A percentile compares a stretch with the other conserved stretches of the same genome.
These are phyloP conservation scores for Aphis gossypii DNA, from an alignment of 1,140 invertebrate genomes.

Conservation along the genomic window DNA sequence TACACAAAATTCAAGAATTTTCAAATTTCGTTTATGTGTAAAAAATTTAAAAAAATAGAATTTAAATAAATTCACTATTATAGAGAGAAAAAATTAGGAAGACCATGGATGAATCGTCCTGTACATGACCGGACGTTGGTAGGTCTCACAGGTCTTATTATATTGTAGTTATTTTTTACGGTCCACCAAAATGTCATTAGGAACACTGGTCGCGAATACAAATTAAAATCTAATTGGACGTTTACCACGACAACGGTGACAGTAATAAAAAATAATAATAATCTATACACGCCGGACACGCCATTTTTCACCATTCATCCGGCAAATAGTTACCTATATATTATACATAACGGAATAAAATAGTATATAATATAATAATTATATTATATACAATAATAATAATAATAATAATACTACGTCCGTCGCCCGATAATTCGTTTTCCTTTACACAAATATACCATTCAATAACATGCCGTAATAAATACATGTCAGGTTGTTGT, in stretches of 20 bases:
- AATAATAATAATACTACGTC: background rate
- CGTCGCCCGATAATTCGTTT: background rate
- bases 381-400: background rate
- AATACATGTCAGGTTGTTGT: background rate
- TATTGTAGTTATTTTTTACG: background rate
- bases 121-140: background rate
- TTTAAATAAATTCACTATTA: too few relatives aligned
- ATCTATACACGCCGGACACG: background rate
- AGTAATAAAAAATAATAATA: constrained; percentile 18
- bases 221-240: background rate
- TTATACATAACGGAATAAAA: constrained; percentile 17
- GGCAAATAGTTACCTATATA: background rate
- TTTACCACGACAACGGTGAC: background rate
- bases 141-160: background rate
- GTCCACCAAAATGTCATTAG: background rate
- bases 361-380: constrained; percentile 13
- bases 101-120: background rate
- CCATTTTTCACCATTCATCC: background rate
- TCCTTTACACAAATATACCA: background rate
- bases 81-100: too few relatives aligned
- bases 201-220: background rate
- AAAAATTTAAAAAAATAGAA: too few relatives aligned
- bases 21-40: too few relatives aligned
- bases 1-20: too few relatives aligned
- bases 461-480: background rate